Conservation (phyloP, 53 echinoderm and acorn worm genomes). For the Mesocentrotus franciscanus region DNA sequence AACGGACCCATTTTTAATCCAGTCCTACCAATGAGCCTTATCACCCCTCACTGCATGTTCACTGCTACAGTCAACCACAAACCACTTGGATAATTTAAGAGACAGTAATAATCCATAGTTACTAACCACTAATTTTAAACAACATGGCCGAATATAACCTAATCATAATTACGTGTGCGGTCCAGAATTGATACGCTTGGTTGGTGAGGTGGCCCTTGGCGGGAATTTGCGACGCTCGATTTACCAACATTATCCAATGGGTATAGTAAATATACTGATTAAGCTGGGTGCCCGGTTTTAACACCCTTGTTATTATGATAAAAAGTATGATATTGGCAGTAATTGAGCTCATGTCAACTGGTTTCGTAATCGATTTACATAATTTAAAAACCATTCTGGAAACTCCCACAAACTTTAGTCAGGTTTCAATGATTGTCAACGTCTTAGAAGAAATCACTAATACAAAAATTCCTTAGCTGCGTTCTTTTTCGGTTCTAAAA, state of each 20-base stretch:
- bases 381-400: too few species aligned
- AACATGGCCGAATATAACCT: background rate
- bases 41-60: background rate
- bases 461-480: too few species aligned
- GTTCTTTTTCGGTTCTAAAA: too few species aligned
- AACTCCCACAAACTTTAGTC: too few species aligned
- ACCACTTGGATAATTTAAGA: background rate
- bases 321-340: background rate
- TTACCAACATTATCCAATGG: conserved; percentile 52
- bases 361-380: too few species aligned
- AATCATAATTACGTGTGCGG: conserved; percentile 34
- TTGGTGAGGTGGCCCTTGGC: conserved; percentile 48
- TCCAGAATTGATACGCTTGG: conserved; percentile 15
- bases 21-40: background rate
- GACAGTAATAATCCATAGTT: background rate
- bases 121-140: conserved; percentile 38
- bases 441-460: too few species aligned
- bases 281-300: background rate
- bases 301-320: background rate
- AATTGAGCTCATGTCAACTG: background rate
- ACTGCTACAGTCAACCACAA: background rate
- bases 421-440: too few species aligned
- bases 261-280: conserved; percentile 1
- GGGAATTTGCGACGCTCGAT: conserved; percentile 47
- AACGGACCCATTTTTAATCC: background rate